Base-by-base conservation (phyloP, 2,113 vertebrate species). In the Salminus brasiliensis region DNA sequence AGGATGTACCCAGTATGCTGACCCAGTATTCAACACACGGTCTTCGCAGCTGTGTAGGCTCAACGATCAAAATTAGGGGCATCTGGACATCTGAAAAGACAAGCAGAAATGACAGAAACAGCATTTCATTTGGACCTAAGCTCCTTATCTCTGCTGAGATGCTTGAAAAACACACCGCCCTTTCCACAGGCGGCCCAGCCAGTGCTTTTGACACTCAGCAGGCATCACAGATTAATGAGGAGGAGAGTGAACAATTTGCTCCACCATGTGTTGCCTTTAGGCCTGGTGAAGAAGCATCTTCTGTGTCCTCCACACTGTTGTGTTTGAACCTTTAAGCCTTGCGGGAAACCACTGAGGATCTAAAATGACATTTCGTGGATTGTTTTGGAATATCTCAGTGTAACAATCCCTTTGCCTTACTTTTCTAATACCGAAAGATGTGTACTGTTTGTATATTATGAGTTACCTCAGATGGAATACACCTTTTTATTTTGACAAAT, bases 141-240 rank as follows among this genome's bases (percentile, higher is more conserved):
- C 62, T 66, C 34, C 34, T 39, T 66, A 36, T 1, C 34, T 66
- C n/a, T n/a, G 34, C 13, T 18, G 12, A 23, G 32, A 32, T 12
- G 7, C 34, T 39, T 39, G 32, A 21, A 9, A 39, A 39, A 36
- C 16, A 18, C 23, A 23, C 7, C 30, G 16, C 5, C 5, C 47
- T 47, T 77, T 30, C n/a, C n/a, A 39, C 23, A 55, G 43, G 47
- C 47, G 47, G 23, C 12, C 0, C 27, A 25, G 21, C 15, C 63
- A 49, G 52, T 45, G 4, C 29, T 43, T 8, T 36, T 34, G 62
- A 66, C 69, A 71, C 32, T 59, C 60, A 67, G 57, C 45, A 25
- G 39, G 32, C 47, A 55, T 34, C 18, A 32, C 45, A 66, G 67
- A 83, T 76, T 47, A 77, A 84, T 77, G 15, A 75, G 45, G 25